Conservation (phyloP, 92 coral and sea anemone genomes). For the Zoanthus sansibaricus region DNA sequence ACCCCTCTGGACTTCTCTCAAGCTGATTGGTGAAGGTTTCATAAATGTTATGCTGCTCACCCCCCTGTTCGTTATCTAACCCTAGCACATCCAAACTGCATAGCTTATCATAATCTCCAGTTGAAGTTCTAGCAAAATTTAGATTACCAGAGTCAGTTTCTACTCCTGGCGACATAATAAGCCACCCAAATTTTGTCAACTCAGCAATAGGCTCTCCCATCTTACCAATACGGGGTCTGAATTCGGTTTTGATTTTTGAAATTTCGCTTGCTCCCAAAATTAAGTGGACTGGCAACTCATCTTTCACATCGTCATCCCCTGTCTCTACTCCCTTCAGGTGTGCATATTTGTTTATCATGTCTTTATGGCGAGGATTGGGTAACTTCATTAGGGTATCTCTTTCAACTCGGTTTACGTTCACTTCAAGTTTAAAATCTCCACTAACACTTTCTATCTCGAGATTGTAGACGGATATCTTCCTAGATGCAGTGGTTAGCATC, state of each 20-base stretch:
- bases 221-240: slow-evolving; percentile 60
- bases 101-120: background rate
- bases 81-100: slow-evolving; percentile 56
- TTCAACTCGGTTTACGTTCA: slow-evolving; percentile 52
- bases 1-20: slow-evolving; percentile 39
- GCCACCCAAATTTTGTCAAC: too few species aligned
- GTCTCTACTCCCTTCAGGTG: slow-evolving; percentile 49
- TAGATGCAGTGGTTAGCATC: slow-evolving; percentile 14
- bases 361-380: slow-evolving; percentile 66
- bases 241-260: too few species aligned
- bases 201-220: slow-evolving; percentile 74
- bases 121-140: slow-evolving; percentile 51
- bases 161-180: slow-evolving; percentile 35
- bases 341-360: slow-evolving; percentile 30
- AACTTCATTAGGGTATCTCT: slow-evolving; percentile 56
- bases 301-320: slow-evolving; percentile 65
- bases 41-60: slow-evolving; percentile 47
- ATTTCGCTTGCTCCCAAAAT: slow-evolving; percentile 55
- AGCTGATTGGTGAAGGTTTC: slow-evolving; percentile 48
- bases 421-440: slow-evolving; percentile 53
- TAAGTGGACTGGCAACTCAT: slow-evolving; percentile 65
- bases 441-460: slow-evolving; percentile 56
- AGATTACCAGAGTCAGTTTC: slow-evolving; percentile 51
- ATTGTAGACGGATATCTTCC: slow-evolving; percentile 72
- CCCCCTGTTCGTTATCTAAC: slow-evolving; percentile 44